These are phyloP conservation scores for Prenolepis imparis DNA, from an alignment of 2,888 invertebrate genomes.

Conservation along the genomic window DNA sequence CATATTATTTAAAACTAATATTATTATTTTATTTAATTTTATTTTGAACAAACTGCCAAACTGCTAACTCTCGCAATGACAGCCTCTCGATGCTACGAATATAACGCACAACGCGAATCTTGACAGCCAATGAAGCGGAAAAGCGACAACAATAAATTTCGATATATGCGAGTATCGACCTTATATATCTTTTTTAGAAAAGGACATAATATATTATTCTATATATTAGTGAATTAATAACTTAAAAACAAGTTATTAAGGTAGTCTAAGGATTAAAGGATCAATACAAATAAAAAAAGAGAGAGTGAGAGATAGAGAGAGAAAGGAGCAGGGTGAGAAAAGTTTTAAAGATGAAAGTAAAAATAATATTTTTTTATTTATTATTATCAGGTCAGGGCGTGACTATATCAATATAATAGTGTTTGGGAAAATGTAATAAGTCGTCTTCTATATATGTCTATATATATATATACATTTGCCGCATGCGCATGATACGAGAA, in stretches of 20 bases:
- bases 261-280: background rate
- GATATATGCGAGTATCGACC: too few relatives aligned
- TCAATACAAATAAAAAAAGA: background rate
- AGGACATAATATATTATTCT: background rate
- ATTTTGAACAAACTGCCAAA: too few relatives aligned
- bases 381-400: background rate
- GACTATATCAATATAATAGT: background rate
- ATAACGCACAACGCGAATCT: too few relatives aligned
- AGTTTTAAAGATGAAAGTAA: background rate
- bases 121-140: too few relatives aligned
- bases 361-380: background rate
- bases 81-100: too few relatives aligned
- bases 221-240: background rate
- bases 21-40: too few relatives aligned
- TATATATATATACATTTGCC: background rate
- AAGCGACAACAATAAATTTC: too few relatives aligned
- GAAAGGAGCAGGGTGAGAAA: background rate
- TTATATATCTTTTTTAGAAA: too few relatives aligned
- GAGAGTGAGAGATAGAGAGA: background rate
- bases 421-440: slow-evolving; percentile 16
- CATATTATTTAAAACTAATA: too few relatives aligned
- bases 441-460: background rate
- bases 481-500: background rate
- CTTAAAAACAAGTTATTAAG: background rate
- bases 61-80: too few relatives aligned